Percentiles rank a stretch among this genome's conserved stretches.
Conservation (phyloP, 2,888 invertebrate genomes). For the Argynnis bischoffii region DNA sequence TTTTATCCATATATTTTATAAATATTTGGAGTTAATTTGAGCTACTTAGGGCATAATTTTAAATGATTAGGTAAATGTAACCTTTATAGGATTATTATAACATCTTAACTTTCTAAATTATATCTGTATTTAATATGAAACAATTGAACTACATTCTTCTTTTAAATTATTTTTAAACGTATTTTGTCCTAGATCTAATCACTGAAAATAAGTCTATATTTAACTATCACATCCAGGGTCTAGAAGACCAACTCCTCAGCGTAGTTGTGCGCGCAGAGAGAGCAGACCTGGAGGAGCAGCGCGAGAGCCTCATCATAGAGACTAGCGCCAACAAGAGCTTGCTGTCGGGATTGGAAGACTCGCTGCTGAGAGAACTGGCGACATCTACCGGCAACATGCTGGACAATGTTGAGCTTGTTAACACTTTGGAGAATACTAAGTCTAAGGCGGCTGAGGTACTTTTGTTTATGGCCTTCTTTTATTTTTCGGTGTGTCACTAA, state of each 20-base stretch:
- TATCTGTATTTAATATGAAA: too few relatives aligned
- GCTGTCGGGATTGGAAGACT: conserved; percentile 92
- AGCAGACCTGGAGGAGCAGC: conserved; percentile 93
- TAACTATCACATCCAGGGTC: conserved; percentile 81
- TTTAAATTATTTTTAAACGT: too few relatives aligned
- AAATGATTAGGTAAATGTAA: too few relatives aligned
- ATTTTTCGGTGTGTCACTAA: too few relatives aligned
- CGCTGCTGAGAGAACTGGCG: conserved; percentile 90
- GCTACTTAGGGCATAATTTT: too few relatives aligned
- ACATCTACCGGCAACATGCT: conserved; percentile 95
- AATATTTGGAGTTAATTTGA: too few relatives aligned
- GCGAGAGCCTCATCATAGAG: conserved; percentile 91
- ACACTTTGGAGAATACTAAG: conserved; percentile 94
- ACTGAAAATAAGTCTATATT: not conserved
- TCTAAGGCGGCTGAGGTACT: conserved; percentile 90
- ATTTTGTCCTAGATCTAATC: not conserved
- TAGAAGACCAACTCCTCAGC: conserved; percentile 95
- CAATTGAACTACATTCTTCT: too few relatives aligned
- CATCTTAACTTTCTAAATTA: too few relatives aligned
- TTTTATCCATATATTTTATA: not conserved
- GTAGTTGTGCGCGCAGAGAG: conserved; percentile 94
- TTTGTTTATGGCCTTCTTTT: not conserved
- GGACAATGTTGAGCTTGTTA: conserved; percentile 93
- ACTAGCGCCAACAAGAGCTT: conserved; percentile 93
- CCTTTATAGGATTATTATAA: too few relatives aligned